Percentiles rank a stretch among this genome's conserved stretches.
Conservation (phyloP, 1,140 invertebrate species). For the Drosophila punjabiensis region DNA sequence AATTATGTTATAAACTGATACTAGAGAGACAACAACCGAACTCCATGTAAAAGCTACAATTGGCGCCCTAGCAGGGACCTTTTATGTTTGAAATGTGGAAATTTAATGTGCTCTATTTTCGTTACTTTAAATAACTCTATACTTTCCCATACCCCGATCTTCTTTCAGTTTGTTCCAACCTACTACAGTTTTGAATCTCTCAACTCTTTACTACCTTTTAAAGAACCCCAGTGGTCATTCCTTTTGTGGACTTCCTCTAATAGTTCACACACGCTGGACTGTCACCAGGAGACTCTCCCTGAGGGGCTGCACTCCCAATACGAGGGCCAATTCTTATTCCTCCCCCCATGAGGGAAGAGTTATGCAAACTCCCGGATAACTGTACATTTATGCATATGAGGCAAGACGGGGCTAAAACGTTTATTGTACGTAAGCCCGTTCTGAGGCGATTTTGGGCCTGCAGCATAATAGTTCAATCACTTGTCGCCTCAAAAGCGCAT, state of each 20-base stretch:
- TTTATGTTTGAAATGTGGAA: background rate
- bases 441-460: slow-evolving; percentile 50
- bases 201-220: slow-evolving; percentile 18
- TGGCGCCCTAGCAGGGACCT: background rate
- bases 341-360: background rate
- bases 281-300: slow-evolving; percentile 11
- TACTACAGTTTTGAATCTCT: background rate
- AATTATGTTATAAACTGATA: too few relatives aligned
- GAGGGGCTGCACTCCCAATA: background rate
- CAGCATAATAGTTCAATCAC: slow-evolving; percentile 80
- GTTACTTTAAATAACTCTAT: background rate
- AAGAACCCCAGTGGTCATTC: slow-evolving; percentile 13
- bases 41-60: background rate
- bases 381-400: slow-evolving; percentile 62
- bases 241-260: slow-evolving; percentile 31
- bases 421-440: slow-evolving; percentile 43
- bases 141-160: background rate
- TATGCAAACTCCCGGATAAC: slow-evolving; percentile 36
- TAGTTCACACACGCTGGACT: slow-evolving; percentile 34
- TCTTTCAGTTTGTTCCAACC: background rate
- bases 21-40: background rate
- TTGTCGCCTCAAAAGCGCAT: slow-evolving; percentile 67
- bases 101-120: background rate
- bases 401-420: slow-evolving; percentile 29
- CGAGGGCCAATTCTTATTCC: background rate